phyloP scores from a whole-genome alignment of 2,888 invertebrate genomes.

The Melolontha melolontha region DNA sequence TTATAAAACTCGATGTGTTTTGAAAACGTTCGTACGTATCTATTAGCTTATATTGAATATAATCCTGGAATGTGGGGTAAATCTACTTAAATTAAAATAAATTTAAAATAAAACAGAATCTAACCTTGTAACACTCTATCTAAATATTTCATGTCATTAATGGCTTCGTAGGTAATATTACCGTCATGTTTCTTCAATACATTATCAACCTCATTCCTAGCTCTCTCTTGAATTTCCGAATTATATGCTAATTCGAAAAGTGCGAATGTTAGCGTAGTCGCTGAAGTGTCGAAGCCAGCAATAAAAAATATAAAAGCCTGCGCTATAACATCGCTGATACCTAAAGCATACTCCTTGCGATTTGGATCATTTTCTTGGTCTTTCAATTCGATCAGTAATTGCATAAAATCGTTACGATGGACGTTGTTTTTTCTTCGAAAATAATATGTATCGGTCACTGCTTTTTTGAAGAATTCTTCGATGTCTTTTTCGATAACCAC shows the following conservation, averaged over 20 bases:
- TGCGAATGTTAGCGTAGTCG: constrained; percentile 59
- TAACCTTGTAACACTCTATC: constrained; percentile 62
- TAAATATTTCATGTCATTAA: constrained; percentile 65
- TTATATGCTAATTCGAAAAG: constrained; percentile 61
- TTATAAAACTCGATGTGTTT: no score
- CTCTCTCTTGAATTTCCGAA: constrained; percentile 61
- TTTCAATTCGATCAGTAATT: constrained; percentile 57
- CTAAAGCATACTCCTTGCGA: constrained; percentile 33
- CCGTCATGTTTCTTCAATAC: constrained; percentile 56
- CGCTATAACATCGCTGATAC: constrained; percentile 53
- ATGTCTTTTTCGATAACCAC: constrained; percentile 47
- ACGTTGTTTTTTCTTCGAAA: constrained; percentile 50
- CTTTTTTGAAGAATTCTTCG: constrained; percentile 51
- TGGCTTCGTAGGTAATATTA: constrained; percentile 60
- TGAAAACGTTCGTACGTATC: no score
- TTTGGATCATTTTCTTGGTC: constrained; percentile 39
- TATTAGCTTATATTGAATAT: no score
- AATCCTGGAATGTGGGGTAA: no score
- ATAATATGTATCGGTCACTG: constrained; percentile 52
- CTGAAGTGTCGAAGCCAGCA: constrained; percentile 66
- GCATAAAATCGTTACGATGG: constrained; percentile 60
- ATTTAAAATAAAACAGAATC: not conserved
- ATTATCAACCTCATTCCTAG: constrained; percentile 60
- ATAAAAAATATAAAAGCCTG: constrained; percentile 63
- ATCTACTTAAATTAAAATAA: no score